Evolutionary conservation across 2,797 vertebrate genomes (phyloP), one percentile per base, ranked within the genome.

Genomic region (Lates japonicus): DNA sequence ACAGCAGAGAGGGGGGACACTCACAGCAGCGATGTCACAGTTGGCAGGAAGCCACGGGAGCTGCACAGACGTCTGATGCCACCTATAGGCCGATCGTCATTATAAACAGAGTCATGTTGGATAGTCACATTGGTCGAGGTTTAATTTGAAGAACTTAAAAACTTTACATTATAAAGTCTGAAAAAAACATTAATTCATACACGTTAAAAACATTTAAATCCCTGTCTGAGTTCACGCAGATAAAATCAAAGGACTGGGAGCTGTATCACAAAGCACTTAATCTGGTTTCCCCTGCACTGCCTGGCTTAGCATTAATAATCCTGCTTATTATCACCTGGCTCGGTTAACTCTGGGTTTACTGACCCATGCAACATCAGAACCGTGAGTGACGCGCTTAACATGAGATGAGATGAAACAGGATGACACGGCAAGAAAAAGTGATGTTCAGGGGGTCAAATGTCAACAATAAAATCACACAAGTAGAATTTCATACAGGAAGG

Each of bases 101-200:
- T 37, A 49, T 25, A 54, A 62, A 77, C 48, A 49, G 8, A 17
- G 52, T 19, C 52, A 1, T 12, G 29, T 61, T 29, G 31, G 48
- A 33, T 31, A 71, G 33, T 77, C 72, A 55, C 52, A 82, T 29
- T 35, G 19, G n/a, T 48, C 13, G 0, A 60, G 16, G 44, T 90
- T 91, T 89, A 85, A 84, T 90, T 74, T 22, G 33, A 54, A 39
- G 9, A 5, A 25, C 67, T 29, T 31, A 71, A 82, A 83, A 63
- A 42, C 0, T 0, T 66, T 52, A 2, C 29, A 73, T 69, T 10
- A 73, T 14, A 25, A 76, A 57, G 11, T 33, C 19, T 54, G 16
- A 74, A 74, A 88, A 29, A 52, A 25, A 61, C n/a, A 64, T 39
- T 4, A 58, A 52, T 25, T 76, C 17, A 81, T 0, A 54, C 60